Conservation (phyloP, 2,113 vertebrate genomes). For the Tenebrosternarchus preto region DNA sequence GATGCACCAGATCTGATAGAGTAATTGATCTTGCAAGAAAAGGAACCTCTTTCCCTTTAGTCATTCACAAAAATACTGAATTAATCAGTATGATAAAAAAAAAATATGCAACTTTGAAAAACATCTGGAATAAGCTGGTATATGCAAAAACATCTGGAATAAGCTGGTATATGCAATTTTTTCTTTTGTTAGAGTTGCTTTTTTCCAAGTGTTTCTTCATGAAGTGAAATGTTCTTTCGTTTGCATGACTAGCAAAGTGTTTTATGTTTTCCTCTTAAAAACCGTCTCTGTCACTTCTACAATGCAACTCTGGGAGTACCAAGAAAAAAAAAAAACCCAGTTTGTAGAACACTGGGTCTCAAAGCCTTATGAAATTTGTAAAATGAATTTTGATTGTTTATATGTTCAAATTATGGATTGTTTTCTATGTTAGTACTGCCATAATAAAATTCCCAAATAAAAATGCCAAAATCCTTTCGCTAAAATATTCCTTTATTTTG, state of each 20-base stretch:
- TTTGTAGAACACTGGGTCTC: constrained; percentile 78
- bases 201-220: constrained; percentile 26
- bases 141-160: constrained; percentile 44
- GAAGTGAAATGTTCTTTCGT: constrained; percentile 63
- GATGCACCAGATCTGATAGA: neutral
- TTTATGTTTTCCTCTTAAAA: constrained; percentile 53
- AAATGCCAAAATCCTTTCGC: constrained; percentile 56
- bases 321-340: constrained; percentile 48
- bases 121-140: constrained; percentile 35
- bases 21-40: neutral
- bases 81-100: constrained; percentile 5
- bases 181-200: neutral
- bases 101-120: constrained; percentile 45
- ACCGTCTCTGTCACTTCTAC: constrained; percentile 79
- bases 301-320: constrained; percentile 85
- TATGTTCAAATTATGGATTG: constrained; percentile 87
- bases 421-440: constrained; percentile 98
- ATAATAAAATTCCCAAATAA: constrained; percentile 84
- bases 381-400: constrained; percentile 92
- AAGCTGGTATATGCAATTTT: constrained; percentile 36
- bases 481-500: neutral
- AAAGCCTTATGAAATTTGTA: constrained; percentile 96
- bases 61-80: neutral
- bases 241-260: constrained; percentile 77
- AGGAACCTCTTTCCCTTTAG: constrained; percentile 23